Base-by-base conservation (phyloP, 2,797 vertebrate species). In the Hydrophis major region DNA sequence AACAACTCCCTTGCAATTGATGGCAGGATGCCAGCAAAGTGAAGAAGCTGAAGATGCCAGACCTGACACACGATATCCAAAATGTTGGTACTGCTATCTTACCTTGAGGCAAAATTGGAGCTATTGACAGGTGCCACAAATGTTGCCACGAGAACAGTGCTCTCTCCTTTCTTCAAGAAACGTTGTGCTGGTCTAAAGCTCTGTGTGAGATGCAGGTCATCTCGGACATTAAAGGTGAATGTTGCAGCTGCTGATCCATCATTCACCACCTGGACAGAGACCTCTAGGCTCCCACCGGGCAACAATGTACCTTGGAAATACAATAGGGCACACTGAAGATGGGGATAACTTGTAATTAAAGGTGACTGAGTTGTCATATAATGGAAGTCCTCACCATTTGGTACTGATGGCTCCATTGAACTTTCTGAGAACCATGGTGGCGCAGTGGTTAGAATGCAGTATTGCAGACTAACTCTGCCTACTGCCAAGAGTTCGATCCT, bases 191-290 rank as follows among this genome's bases (percentile, higher is more conserved):
- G 93, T 1, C 2, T 61, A 56, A 92, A 94, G 32, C 83, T 90
- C 13, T 8, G 42, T 57, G 78, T 16, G 28, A 94, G 18, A 16
- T 56, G n/a, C 83, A 92, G 6, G 8, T 90, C 91, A n/a, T 94
- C 91, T 42, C 4, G 53, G 78, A 94, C 91, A 2, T 90, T 55
- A 47, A 92, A 92, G n/a, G 88, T 42, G 88, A 90, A 94, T 0
- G 4, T 53, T 4, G 55, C 61, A 22, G 20, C 60, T 42, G 20
- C 60, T 42, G 88, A 1, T 56, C 93, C 88, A 3, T 90, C 78
- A 8, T 94, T 94, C 47, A 92, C 50, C 18, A 92, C 91, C 42
- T 42, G 8, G 28, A 92, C 93, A 32, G 91, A 87, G 16, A 94
- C 7, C 3, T 89, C 53, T n/a, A 37, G 6, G 2, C 27, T 69